Conservation (phyloP, 2,797 vertebrate species). For the Oreortyx pictus region DNA sequence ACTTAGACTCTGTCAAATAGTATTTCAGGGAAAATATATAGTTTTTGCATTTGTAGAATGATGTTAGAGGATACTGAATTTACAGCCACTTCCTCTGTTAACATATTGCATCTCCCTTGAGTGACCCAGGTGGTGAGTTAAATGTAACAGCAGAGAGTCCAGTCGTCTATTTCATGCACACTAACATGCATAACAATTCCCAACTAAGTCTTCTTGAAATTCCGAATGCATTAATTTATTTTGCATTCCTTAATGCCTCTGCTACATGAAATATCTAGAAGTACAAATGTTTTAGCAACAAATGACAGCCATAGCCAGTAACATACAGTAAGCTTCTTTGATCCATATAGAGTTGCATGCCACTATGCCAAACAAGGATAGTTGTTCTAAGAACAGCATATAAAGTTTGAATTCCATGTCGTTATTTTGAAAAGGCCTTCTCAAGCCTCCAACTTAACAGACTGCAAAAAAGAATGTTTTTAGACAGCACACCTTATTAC, state of each 20-base stretch:
- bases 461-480: not conserved
- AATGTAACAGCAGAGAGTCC: not conserved
- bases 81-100: not conserved
- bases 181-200: not conserved
- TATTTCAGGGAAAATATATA: not conserved
- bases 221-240: not conserved
- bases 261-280: not conserved
- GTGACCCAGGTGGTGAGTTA: not conserved
- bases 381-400: not conserved
- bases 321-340: not conserved
- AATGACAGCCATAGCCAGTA: constrained; percentile 18
- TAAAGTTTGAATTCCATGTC: not conserved
- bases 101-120: not conserved
- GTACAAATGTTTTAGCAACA: not conserved
- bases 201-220: not conserved
- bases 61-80: accelerated
- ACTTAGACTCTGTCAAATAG: not conserved
- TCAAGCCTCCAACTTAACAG: not conserved
- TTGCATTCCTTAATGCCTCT: not conserved
- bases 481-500: not conserved
- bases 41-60: not conserved
- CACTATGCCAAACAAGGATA: not conserved
- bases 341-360: not conserved
- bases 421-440: not conserved
- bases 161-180: not conserved